Percentiles rank a stretch among this genome's conserved stretches.
These are phyloP conservation scores for Drosophila diplacantha DNA, from an alignment of 2,888 invertebrate genomes.

Conservation along the genomic window DNA sequence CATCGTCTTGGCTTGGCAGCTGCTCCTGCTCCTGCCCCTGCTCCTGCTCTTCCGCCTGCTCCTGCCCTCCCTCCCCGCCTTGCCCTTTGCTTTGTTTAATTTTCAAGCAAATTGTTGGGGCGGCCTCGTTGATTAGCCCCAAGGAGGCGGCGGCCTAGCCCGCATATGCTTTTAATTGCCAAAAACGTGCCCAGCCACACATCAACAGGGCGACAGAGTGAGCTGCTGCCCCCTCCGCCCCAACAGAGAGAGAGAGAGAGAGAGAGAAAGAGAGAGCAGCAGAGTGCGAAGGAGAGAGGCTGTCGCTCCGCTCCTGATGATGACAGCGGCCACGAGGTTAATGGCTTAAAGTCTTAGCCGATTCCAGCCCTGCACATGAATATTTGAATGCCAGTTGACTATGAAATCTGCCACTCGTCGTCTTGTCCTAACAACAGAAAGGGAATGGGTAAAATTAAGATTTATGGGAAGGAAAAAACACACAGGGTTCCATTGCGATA, in stretches of 20 bases:
- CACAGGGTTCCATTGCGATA: not conserved
- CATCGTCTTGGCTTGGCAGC: constrained; percentile 52
- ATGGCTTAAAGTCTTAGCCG: constrained; percentile 51
- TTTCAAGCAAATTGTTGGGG: constrained; percentile 56
- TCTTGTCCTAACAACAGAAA: not conserved
- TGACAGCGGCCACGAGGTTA: constrained; percentile 49
- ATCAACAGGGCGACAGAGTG: constrained; percentile 26
- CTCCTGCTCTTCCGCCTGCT: not conserved
- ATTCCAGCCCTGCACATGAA: constrained; percentile 39
- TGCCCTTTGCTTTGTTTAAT: constrained; percentile 53
- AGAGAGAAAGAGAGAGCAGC: not conserved
- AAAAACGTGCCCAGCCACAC: constrained; percentile 56
- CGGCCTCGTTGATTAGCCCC: constrained; percentile 63
- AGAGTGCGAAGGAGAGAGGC: constrained; percentile 13
- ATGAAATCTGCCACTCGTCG: constrained; percentile 33
- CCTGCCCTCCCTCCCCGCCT: not conserved
- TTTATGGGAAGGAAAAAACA: not conserved
- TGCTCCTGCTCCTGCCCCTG: constrained; percentile 17
- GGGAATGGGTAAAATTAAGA: constrained; percentile 1
- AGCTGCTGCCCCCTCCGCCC: not conserved
- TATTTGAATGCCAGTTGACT: constrained; percentile 46
- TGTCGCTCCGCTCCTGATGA: constrained; percentile 18
- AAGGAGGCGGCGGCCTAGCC: constrained; percentile 45
- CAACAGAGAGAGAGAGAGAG: not conserved
- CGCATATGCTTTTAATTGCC: constrained; percentile 68